A percentile compares a stretch with the other conserved stretches of the same genome.
These are phyloP conservation scores for Limnephilus lunatus DNA, from an alignment of 2,888 invertebrate species.

Conservation along the genomic window DNA sequence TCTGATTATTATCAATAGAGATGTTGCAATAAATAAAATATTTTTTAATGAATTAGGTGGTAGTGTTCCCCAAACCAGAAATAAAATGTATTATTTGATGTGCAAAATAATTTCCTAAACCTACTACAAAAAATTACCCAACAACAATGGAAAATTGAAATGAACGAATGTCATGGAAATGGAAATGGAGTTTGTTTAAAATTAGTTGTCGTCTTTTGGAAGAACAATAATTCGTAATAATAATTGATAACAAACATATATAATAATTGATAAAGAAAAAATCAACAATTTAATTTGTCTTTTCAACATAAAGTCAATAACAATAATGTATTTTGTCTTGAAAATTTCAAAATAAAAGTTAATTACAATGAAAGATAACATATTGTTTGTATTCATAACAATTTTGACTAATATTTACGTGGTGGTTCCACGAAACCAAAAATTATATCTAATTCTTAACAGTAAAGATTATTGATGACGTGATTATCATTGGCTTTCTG, in stretches of 20 bases:
- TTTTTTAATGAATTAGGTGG: not conserved
- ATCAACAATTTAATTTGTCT: not conserved
- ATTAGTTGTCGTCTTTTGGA: not conserved
- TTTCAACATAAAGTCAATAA: slow-evolving; percentile 13
- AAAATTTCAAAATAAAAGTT: slow-evolving; percentile 9
- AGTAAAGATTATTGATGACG: slow-evolving; percentile 4
- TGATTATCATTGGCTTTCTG: slow-evolving; percentile 71
- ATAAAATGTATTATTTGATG: not conserved
- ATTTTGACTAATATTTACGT: slow-evolving; percentile 48
- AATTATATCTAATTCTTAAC: slow-evolving; percentile 47
- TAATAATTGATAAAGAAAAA: not conserved
- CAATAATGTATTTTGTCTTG: slow-evolving; percentile 25
- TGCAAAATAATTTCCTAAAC: not conserved
- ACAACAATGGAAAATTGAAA: not conserved
- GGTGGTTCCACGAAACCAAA: slow-evolving; percentile 34
- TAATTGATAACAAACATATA: not conserved
- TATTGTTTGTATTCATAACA: slow-evolving; percentile 16
- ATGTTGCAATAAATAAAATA: not conserved
- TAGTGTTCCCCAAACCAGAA: slow-evolving; percentile 2
- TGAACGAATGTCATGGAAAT: not conserved
- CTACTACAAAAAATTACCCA: not conserved
- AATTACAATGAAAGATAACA: slow-evolving; percentile 11
- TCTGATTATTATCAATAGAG: not conserved
- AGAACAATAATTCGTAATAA: not conserved
- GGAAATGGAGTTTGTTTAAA: not conserved